Evolutionary conservation across 1,140 invertebrate genomes (phyloP).

Genomic region (Himalopsyche phryganea): DNA sequence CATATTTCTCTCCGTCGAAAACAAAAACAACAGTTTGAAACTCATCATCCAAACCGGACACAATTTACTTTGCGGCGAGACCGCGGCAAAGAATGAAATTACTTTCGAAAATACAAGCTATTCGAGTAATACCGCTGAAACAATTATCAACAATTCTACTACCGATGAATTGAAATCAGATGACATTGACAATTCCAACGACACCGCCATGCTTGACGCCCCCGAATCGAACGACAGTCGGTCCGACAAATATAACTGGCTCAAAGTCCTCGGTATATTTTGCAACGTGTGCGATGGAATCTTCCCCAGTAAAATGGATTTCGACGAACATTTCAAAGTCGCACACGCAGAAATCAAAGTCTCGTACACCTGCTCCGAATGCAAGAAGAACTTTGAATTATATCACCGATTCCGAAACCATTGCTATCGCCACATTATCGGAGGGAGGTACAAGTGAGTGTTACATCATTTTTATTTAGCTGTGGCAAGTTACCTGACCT

Average conservation of each 20-base stretch:
- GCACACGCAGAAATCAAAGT: not conserved
- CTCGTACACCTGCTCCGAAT: slow-evolving; percentile 10
- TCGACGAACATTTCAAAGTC: slow-evolving; percentile 3
- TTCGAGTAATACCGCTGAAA: not conserved
- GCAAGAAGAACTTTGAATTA: slow-evolving; percentile 2
- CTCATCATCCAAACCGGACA: no score
- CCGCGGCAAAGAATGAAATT: not conserved
- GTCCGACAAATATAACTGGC: not conserved
- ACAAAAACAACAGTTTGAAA: no score
- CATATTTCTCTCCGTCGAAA: no score
- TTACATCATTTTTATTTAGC: not conserved
- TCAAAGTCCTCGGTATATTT: slow-evolving; percentile 5
- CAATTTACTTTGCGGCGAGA: no score
- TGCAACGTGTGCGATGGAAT: slow-evolving; percentile 1
- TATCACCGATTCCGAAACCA: slow-evolving; percentile 12
- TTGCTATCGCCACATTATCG: slow-evolving; percentile 11
- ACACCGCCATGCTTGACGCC: not conserved
- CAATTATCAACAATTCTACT: not conserved
- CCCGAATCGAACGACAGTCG: not conserved
- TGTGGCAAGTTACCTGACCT: no score
- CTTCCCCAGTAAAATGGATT: not conserved
- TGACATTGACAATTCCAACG: not conserved
- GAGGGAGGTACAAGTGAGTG: slow-evolving; percentile 8
- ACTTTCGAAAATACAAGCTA: not conserved
- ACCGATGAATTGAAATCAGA: not conserved